Percentiles rank a stretch among this genome's conserved stretches.
Conservation (phyloP, 2,113 vertebrate species). For the Myotis yumanensis region DNA sequence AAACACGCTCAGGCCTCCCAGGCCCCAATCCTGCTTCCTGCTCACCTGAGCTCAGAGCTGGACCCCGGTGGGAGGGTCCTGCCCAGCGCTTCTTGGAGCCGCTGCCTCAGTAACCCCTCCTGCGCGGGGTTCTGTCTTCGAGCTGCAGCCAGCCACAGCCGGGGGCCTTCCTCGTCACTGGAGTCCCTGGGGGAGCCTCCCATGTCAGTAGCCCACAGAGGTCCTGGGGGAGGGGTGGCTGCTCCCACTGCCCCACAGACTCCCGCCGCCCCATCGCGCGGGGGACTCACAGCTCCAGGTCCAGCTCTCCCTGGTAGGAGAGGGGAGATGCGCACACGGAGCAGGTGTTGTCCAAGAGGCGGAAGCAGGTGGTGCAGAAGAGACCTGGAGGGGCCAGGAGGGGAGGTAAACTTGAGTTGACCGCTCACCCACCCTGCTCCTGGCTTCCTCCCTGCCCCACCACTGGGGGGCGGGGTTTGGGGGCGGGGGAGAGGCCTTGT, state of each 20-base stretch:
- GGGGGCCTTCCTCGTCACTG: constrained; percentile 85
- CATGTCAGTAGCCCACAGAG: neutral
- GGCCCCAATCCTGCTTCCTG: neutral
- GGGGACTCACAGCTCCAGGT: constrained; percentile 88
- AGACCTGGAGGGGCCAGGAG: constrained; percentile 72
- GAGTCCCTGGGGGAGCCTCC: constrained; percentile 85
- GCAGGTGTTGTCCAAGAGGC: constrained; percentile 82
- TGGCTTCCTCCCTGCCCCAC: neutral
- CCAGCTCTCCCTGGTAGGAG: constrained; percentile 71
- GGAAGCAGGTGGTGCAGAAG: constrained; percentile 87
- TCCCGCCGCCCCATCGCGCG: neutral
- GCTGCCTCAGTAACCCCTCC: neutral
- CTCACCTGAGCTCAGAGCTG: neutral
- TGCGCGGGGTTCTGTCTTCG: neutral
- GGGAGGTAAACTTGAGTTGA: rapidly evolving
- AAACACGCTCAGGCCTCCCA: neutral
- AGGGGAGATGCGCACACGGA: constrained; percentile 83
- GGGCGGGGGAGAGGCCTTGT: neutral
- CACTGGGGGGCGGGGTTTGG: neutral
- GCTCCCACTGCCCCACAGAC: neutral
- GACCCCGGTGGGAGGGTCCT: neutral
- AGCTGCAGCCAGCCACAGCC: constrained; percentile 68
- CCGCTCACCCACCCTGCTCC: neutral
- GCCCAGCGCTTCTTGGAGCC: neutral
- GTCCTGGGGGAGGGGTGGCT: no score